These are phyloP conservation scores for Sinhomidia bicolor DNA, from an alignment of 2,888 invertebrate species.

Conservation along the genomic window DNA sequence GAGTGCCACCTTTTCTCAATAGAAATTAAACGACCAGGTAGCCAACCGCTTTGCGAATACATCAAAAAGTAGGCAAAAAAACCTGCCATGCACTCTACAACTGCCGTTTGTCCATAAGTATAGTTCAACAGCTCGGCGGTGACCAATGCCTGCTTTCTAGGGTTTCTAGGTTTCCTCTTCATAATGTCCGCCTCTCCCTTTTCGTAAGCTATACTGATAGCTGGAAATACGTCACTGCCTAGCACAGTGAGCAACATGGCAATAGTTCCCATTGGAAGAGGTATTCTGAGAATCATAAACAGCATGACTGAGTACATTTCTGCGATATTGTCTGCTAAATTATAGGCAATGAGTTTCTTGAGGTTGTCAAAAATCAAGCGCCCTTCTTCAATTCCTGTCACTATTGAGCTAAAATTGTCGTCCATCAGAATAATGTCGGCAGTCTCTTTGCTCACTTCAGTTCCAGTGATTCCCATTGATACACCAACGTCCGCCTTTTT, in stretches of 20 bases:
- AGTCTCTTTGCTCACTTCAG: constrained; percentile 91
- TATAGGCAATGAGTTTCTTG: constrained; percentile 99
- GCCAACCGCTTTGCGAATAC: constrained; percentile 99
- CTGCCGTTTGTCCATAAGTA: constrained; percentile 99
- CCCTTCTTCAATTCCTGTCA: constrained; percentile 94
- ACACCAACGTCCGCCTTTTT: constrained; percentile 91
- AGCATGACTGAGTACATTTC: too few relatives aligned
- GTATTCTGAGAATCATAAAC: too few relatives aligned
- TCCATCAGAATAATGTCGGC: constrained; percentile 84
- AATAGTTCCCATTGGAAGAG: constrained; percentile 83
- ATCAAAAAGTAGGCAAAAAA: constrained; percentile 99
- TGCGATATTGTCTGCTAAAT: constrained; percentile 84
- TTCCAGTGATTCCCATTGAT: constrained; percentile 91
- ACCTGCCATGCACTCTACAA: constrained; percentile 99
- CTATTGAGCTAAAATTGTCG: constrained; percentile 94
- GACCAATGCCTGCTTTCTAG: constrained; percentile 87
- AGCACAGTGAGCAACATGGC: constrained; percentile 84
- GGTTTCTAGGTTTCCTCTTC: constrained; percentile 86
- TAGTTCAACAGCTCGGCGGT: constrained; percentile 92
- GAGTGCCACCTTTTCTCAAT: constrained; percentile 99
- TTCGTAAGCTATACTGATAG: constrained; percentile 87
- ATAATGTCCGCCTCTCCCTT: constrained; percentile 89
- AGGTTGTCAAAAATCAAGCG: constrained; percentile 98
- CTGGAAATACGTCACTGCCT: constrained; percentile 82
- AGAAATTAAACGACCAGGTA: constrained; percentile 93